phyloP scores from a whole-genome alignment of 1,140 invertebrate species.

The Prorops nasuta region DNA sequence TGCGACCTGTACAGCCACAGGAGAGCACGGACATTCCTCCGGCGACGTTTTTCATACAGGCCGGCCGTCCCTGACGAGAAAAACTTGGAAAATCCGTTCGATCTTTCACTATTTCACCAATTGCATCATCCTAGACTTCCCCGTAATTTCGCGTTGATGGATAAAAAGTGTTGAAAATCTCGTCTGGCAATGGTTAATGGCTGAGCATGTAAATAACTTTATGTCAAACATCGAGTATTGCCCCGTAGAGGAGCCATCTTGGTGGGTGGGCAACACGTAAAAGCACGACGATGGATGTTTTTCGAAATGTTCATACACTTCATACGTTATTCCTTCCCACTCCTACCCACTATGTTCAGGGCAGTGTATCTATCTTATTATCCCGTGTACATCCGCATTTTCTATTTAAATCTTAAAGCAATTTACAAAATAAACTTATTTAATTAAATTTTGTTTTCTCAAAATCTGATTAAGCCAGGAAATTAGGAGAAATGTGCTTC shows the following conservation, averaged over 20 bases:
- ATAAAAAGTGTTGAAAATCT: slow-evolving; percentile 15
- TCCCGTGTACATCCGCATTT: no score
- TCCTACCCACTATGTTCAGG: no score
- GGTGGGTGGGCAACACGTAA: slow-evolving; percentile 42
- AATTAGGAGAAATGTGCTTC: no score
- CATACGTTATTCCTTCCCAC: no score
- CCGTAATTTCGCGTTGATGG: not conserved
- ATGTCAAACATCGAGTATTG: slow-evolving; percentile 49
- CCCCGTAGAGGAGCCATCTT: slow-evolving; percentile 52
- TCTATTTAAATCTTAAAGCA: no score
- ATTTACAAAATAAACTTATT: no score
- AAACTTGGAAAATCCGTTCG: slow-evolving; percentile 12
- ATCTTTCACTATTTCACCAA: slow-evolving; percentile 9
- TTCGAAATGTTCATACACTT: slow-evolving; percentile 3
- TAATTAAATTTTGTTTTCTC: no score
- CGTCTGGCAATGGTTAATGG: slow-evolving; percentile 20
- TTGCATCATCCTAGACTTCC: slow-evolving; percentile 1
- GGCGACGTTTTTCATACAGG: slow-evolving; percentile 31
- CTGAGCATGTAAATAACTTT: slow-evolving; percentile 45
- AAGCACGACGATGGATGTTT: slow-evolving; percentile 34
- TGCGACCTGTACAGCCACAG: slow-evolving; percentile 13
- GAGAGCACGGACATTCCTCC: slow-evolving; percentile 28
- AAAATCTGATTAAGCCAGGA: no score
- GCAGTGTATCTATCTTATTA: no score
- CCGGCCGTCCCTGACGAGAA: slow-evolving; percentile 27